phyloP scores from a whole-genome alignment of 2,797 vertebrate species.

The Centroberyx gerrardi region DNA sequence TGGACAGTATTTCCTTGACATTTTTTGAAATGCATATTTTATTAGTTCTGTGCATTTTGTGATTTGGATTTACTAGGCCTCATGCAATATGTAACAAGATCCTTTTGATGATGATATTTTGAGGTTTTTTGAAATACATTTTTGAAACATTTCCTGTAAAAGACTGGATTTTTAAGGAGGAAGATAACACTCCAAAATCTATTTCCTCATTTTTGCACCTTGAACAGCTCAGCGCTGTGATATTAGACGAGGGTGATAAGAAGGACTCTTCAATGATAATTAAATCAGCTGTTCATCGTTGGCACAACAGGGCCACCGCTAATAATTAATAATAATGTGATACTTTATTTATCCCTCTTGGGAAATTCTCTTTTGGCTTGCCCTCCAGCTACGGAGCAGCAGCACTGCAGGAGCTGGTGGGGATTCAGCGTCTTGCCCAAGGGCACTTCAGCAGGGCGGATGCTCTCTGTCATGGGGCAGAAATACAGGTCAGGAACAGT shows the following conservation, averaged over 20 bases:
- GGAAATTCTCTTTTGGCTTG: conserved; percentile 50
- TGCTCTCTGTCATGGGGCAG: conserved; percentile 8
- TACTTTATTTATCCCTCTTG: conserved; percentile 61
- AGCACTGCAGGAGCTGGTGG: conserved; percentile 22
- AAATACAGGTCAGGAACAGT: conserved; percentile 1
- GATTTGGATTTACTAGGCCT: conserved; percentile 35
- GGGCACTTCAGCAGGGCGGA: conserved; percentile 37
- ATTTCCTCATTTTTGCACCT: conserved; percentile 49
- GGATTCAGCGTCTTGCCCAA: conserved; percentile 45
- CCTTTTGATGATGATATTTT: conserved; percentile 20
- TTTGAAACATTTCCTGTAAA: background rate
- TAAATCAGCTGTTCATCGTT: conserved; percentile 75
- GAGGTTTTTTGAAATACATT: conserved; percentile 10
- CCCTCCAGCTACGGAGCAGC: conserved; percentile 54
- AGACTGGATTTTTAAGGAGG: conserved; percentile 4
- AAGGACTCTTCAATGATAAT: conserved; percentile 72
- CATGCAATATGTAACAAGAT: conserved; percentile 9
- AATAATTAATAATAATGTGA: conserved; percentile 72
- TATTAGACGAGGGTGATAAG: conserved; percentile 53
- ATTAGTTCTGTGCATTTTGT: conserved; percentile 32
- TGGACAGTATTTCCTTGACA: conserved; percentile 35
- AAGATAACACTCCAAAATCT: conserved; percentile 24
- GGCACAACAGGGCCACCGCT: conserved; percentile 67
- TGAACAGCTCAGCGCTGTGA: conserved; percentile 26
- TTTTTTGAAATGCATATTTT: conserved; percentile 18